Evolutionary conservation across 2,888 invertebrate genomes (phyloP), one percentile per base, ranked within the genome.

Genomic region (Creontiades dilutus): DNA sequence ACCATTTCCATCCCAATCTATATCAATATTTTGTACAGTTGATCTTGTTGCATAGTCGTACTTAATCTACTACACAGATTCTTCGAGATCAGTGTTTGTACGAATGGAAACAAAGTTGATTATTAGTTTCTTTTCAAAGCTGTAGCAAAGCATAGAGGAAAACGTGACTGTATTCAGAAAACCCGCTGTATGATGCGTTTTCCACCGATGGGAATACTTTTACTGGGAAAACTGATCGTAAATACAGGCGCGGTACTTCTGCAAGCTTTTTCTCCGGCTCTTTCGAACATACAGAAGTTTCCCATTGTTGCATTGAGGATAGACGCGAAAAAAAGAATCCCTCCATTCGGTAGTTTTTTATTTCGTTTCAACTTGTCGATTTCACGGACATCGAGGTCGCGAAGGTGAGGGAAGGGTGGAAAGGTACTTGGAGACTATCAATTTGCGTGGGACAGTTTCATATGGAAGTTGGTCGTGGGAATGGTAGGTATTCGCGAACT

Each of bases 401-500:
- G 61, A 61, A 19, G 16, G 19, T 11, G 52, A 52, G n/a, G 61
- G 14, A 52, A 12, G 52, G 52, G 52, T 52, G 52, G 52, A 16
- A 52, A 61, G 16, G 16, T 61, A 61, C 61, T 61, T 61, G n/a
- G 61, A 61, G 61, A 19, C 61, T 61, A 61, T 61, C 61, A 61
- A 61, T 61, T 61, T 61, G 61, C 61, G 61, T 61, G 14, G 61
- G 61, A 61, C 61, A 61, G 61, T 61, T 61, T 9, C 61, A 28
- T 28, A 78, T 28, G 84, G 84, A 55, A 48, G 23, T 48, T 28
- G 14, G 81, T 81, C 55, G 55, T 28, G 23, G 57, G 16, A 57
- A 28, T 55, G 23, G 81, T 81, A 48, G 14, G 81, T 47, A 81
- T 46, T 81, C 84, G 37, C 37, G 57, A 87, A 87, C 87, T 87